phyloP scores from a whole-genome alignment of 1,140 invertebrate species.

The Rhopalosiphum padi region DNA sequence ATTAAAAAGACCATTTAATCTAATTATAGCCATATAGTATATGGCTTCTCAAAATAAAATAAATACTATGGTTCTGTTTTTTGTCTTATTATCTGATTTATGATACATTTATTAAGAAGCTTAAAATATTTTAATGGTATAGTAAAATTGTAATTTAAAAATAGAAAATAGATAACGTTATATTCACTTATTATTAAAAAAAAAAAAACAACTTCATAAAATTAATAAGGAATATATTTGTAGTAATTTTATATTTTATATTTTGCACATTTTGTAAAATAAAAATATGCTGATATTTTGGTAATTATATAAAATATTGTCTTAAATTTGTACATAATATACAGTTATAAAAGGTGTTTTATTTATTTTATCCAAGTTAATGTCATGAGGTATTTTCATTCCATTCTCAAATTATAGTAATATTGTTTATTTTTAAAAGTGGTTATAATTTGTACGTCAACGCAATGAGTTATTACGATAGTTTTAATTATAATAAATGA shows the following conservation, averaged over 20 bases:
- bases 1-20: neutral
- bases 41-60: neutral
- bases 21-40: neutral
- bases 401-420: neutral
- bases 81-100: too few species aligned
- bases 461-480: neutral
- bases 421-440: neutral
- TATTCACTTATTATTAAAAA: neutral
- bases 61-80: neutral
- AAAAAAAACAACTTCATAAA: too few species aligned
- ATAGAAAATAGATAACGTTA: neutral
- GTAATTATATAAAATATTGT: neutral
- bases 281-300: neutral
- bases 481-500: neutral
- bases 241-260: neutral
- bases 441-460: neutral
- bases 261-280: neutral
- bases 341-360: neutral
- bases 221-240: too few species aligned
- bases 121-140: neutral
- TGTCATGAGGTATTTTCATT: neutral
- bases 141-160: neutral
- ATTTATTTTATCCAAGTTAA: neutral
- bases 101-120: neutral
- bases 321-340: neutral